Evolutionary conservation across 2,888 invertebrate species (phyloP).

Genomic region (Hydroisotoma schaefferi): DNA sequence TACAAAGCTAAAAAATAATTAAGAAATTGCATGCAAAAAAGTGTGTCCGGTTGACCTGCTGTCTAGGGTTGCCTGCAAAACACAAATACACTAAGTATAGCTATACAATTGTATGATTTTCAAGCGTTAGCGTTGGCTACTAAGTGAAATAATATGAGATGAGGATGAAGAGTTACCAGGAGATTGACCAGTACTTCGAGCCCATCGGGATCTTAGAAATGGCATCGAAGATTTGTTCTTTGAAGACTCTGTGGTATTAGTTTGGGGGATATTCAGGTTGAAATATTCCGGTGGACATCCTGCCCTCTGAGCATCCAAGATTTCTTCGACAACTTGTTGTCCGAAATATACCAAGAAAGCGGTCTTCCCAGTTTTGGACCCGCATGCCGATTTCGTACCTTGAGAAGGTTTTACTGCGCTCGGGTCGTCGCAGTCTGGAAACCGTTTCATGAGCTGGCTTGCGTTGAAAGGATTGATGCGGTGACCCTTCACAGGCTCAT

Average conservation of each 20-base stretch:
- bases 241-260: slow-evolving; percentile 53
- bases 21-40: no score
- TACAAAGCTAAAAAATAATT: no score
- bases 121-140: no score
- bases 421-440: slow-evolving; percentile 31
- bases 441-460: slow-evolving; percentile 56
- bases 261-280: slow-evolving; percentile 57
- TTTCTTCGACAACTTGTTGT: slow-evolving; percentile 63
- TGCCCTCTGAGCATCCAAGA: slow-evolving; percentile 61
- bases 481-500: slow-evolving; percentile 55
- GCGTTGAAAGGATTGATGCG: slow-evolving; percentile 58
- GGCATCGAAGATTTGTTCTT: slow-evolving; percentile 53
- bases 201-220: slow-evolving; percentile 58
- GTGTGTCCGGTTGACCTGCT: no score
- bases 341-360: slow-evolving; percentile 62
- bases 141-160: neutral
- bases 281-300: slow-evolving; percentile 62
- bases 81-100: no score
- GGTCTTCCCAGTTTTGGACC: slow-evolving; percentile 57
- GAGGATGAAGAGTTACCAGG: slow-evolving; percentile 57
- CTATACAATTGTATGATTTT: no score
- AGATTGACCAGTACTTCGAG: slow-evolving; percentile 57
- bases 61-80: no score
- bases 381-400: slow-evolving; percentile 31
- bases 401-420: neutral